A percentile compares a stretch with the other conserved stretches of the same genome.
Evolutionary conservation across 2,888 invertebrate genomes (phyloP).

Genomic region (Leucoptera coffeella): DNA sequence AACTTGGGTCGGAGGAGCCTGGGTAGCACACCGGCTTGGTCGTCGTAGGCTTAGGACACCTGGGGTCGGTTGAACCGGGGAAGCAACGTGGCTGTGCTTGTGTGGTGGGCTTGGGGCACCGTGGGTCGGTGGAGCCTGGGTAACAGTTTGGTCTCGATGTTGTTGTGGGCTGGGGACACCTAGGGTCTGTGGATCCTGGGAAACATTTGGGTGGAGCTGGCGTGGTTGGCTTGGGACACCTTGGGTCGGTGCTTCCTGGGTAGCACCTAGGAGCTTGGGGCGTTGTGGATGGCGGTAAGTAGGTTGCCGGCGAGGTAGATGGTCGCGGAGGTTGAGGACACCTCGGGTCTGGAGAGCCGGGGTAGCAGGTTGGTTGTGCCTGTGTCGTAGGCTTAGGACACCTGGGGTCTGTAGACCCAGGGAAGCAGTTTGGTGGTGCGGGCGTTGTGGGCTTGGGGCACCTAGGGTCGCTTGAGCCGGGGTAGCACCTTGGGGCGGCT

Average conservation of each 20-base stretch:
- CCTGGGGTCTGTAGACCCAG: slow-evolving; percentile 10
- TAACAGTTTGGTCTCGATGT: slow-evolving; percentile 8
- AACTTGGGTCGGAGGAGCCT: slow-evolving; percentile 12
- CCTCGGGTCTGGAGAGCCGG: slow-evolving; percentile 10
- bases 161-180: slow-evolving; percentile 16
- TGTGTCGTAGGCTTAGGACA: slow-evolving; percentile 10
- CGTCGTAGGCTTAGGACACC: slow-evolving; percentile 11
- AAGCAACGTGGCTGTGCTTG: slow-evolving; percentile 12
- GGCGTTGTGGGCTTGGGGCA: slow-evolving; percentile 11
- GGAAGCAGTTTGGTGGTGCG: slow-evolving; percentile 11
- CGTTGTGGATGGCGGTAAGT: slow-evolving; percentile 18
- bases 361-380: slow-evolving; percentile 8
- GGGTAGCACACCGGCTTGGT: slow-evolving; percentile 12
- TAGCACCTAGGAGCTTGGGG: slow-evolving; percentile 8
- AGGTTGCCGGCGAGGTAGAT: slow-evolving; percentile 14
- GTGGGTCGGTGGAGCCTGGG: slow-evolving; percentile 7
- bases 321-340: slow-evolving; percentile 11
- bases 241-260: slow-evolving; percentile 9
- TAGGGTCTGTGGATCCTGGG: slow-evolving; percentile 14
- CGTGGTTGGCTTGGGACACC: slow-evolving; percentile 13
- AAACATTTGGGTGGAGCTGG: slow-evolving; percentile 12
- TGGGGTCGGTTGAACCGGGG: slow-evolving; percentile 14
- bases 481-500: slow-evolving; percentile 11
- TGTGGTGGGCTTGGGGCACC: slow-evolving; percentile 9
- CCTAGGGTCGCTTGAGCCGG: slow-evolving; percentile 13